Percentiles rank a stretch among this genome's conserved stretches.
Evolutionary conservation across 2,113 vertebrate species (phyloP).

Genomic region (Oxyruncus cristatus): DNA sequence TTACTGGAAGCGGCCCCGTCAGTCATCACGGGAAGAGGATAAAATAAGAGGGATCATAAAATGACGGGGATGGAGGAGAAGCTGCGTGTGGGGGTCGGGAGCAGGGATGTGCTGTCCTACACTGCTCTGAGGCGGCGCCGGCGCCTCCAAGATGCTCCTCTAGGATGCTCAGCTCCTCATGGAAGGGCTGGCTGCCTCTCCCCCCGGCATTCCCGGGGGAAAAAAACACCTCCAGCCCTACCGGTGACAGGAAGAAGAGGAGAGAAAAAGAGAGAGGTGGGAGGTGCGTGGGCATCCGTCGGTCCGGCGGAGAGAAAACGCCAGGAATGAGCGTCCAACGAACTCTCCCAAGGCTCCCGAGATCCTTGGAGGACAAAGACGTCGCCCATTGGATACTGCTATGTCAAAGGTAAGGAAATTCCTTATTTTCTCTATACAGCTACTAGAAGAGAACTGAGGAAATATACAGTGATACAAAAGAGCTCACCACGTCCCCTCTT

Average conservation of each 20-base stretch:
- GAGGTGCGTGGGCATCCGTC: not conserved
- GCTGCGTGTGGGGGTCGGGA: not conserved
- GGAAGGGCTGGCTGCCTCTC: not conserved
- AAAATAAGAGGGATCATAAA: not conserved
- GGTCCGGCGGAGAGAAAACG: not conserved
- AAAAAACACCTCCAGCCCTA: not conserved
- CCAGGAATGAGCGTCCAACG: not conserved
- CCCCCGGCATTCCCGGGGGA: not conserved
- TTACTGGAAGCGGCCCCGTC: conserved; percentile 27
- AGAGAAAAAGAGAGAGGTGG: not conserved
- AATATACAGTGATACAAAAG: conserved; percentile 56
- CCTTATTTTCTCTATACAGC: conserved; percentile 34
- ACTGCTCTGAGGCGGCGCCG: not conserved
- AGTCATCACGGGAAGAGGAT: not conserved
- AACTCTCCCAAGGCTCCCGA: not conserved
- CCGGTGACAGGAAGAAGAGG: not conserved
- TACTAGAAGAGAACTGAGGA: conserved; percentile 6
- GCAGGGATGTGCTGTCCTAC: not conserved
- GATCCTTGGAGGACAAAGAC: not conserved
- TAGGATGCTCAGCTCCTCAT: not conserved
- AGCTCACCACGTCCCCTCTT: not conserved
- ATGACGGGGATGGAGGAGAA: not conserved
- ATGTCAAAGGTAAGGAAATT: conserved; percentile 1
- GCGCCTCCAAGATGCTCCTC: not conserved
- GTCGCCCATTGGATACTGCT: not conserved